A percentile compares a stretch with the other conserved stretches of the same genome.
These are phyloP conservation scores for Dynastes maya DNA, from an alignment of 2,888 invertebrate genomes.

Conservation along the genomic window DNA sequence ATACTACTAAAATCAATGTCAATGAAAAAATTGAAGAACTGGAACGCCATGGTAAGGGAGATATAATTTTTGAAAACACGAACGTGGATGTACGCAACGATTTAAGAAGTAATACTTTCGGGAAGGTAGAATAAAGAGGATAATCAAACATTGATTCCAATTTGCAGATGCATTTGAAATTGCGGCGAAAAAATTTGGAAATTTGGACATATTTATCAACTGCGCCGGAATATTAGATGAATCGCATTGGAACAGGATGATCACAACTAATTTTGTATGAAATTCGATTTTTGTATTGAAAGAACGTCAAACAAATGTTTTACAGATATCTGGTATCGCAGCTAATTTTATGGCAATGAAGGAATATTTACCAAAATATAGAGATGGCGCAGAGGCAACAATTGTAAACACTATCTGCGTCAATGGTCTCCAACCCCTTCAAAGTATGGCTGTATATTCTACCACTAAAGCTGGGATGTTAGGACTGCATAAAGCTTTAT, in stretches of 20 bases:
- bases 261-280: conserved; percentile 48
- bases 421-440: conserved; percentile 34
- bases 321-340: conserved; percentile 13
- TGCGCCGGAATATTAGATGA: conserved; percentile 45
- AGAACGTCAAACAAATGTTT: neutral
- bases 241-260: conserved; percentile 31
- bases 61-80: conserved; percentile 25
- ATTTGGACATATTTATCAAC: conserved; percentile 49
- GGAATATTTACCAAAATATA: conserved; percentile 45
- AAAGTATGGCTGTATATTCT: conserved; percentile 47
- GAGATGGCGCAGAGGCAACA: conserved; percentile 8
- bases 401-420: conserved; percentile 48
- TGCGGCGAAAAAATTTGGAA: conserved; percentile 38
- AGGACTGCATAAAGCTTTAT: conserved; percentile 41
- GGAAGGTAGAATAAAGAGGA: too few species aligned
- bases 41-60: conserved; percentile 36
- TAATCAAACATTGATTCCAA: neutral
- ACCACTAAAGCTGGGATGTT: conserved; percentile 40
- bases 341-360: conserved; percentile 34
- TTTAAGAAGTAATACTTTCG: conserved; percentile 8
- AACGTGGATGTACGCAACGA: conserved; percentile 14
- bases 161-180: conserved; percentile 47
- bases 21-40: conserved; percentile 26
- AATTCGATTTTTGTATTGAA: neutral
- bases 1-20: neutral